Conservation (phyloP, 2,113 vertebrate species). For the Podocnemis expansa region DNA sequence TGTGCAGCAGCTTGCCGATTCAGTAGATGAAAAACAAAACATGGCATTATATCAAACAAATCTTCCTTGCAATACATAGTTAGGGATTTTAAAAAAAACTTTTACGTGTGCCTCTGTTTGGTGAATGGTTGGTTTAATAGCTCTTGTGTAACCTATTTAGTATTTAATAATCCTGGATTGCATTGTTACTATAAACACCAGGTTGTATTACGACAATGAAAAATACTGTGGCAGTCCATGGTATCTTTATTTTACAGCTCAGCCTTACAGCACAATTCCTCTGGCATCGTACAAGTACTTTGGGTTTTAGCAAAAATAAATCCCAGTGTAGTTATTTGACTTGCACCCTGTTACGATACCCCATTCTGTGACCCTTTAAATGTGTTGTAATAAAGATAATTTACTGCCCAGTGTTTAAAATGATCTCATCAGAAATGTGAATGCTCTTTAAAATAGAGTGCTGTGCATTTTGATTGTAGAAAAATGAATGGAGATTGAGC, state of each 20-base stretch:
- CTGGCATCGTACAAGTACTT: not conserved
- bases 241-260: not conserved
- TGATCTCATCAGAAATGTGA: not conserved
- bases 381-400: not conserved
- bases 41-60: conserved; percentile 9
- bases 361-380: not conserved
- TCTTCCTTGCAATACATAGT: conserved; percentile 1
- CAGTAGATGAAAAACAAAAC: conserved; percentile 4
- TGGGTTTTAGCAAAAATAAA: not conserved
- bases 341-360: not conserved
- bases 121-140: not conserved
- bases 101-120: not conserved
- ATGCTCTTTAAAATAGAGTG: not conserved
- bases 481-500: not conserved
- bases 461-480: not conserved
- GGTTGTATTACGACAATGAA: not conserved
- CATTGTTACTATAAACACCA: not conserved
- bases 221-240: not conserved
- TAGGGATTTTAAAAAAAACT: no score
- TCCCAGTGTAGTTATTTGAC: not conserved
- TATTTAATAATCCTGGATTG: not conserved
- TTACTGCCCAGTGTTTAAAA: not conserved
- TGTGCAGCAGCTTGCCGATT: conserved; percentile 1
- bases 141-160: not conserved
- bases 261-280: not conserved